Evolutionary conservation across 1,140 invertebrate species (phyloP).

Genomic region (Propsilocerus akamusi): DNA sequence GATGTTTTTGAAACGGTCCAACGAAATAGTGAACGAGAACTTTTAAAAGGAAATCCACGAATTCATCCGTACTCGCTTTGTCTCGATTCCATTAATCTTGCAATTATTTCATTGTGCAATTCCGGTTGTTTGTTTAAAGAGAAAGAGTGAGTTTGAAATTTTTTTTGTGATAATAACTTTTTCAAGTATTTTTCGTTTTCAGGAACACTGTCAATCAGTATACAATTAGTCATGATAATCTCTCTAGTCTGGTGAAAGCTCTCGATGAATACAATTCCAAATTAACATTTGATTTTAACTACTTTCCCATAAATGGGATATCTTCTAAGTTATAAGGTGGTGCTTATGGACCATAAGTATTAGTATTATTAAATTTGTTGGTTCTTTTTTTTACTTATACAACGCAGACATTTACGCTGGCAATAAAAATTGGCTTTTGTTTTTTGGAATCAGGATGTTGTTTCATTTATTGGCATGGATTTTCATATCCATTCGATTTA

Average conservation of each 20-base stretch:
- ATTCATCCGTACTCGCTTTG: constrained; percentile 39
- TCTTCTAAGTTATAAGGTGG: too few species aligned
- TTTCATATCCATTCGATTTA: too few species aligned
- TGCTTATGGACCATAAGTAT: too few species aligned
- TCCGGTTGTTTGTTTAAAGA: not conserved
- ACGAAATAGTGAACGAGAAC: constrained; percentile 24
- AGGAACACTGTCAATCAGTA: not conserved
- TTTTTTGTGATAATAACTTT: too few species aligned
- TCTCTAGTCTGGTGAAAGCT: not conserved
- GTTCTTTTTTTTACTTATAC: too few species aligned
- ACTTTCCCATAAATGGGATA: too few species aligned
- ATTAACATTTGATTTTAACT: not conserved
- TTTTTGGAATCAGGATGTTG: too few species aligned
- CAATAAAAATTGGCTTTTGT: too few species aligned
- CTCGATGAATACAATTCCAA: not conserved
- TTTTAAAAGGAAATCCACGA: constrained; percentile 14
- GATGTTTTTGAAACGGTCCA: constrained; percentile 27
- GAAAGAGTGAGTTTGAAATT: not conserved
- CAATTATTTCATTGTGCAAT: constrained; percentile 14
- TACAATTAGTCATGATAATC: not conserved
- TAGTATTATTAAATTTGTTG: too few species aligned
- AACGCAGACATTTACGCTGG: too few species aligned
- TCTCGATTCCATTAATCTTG: constrained; percentile 28
- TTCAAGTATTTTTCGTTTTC: not conserved
- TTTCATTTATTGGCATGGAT: too few species aligned